Conservation (phyloP, 2,888 invertebrate species). For the Oeneis ivallda region DNA sequence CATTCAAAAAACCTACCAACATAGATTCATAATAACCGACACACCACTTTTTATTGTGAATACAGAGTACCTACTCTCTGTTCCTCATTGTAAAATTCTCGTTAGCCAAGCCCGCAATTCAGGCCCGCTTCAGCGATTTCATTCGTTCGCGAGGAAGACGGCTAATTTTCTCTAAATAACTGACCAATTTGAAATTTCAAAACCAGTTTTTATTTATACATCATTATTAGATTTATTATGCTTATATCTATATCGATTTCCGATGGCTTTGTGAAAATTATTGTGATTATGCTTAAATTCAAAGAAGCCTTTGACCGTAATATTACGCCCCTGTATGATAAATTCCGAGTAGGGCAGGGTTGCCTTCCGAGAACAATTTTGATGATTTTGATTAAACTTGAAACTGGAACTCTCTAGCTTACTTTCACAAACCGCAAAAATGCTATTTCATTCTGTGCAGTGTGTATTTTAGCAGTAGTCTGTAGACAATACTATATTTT, state of each 20-base stretch:
- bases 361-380: neutral
- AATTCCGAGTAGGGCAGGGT: slow-evolving; percentile 48
- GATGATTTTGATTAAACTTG: neutral
- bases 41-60: slow-evolving; percentile 50
- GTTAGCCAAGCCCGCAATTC: slow-evolving; percentile 72
- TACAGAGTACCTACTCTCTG: slow-evolving; percentile 55
- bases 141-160: slow-evolving; percentile 55
- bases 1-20: neutral
- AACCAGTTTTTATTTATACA: slow-evolving; percentile 23
- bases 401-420: neutral
- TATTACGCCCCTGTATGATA: slow-evolving; percentile 53
- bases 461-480: neutral
- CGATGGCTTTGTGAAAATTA: slow-evolving; percentile 29
- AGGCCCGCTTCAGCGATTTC: slow-evolving; percentile 67
- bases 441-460: neutral
- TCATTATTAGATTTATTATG: slow-evolving; percentile 3
- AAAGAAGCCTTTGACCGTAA: slow-evolving; percentile 57
- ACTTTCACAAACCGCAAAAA: neutral
- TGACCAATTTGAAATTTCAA: slow-evolving; percentile 50
- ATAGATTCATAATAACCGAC: slow-evolving; percentile 33
- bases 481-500: too few relatives aligned
- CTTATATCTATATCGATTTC: slow-evolving; percentile 19
- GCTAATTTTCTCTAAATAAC: slow-evolving; percentile 55
- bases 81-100: slow-evolving; percentile 68
- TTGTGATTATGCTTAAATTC: slow-evolving; percentile 40